Base-by-base conservation (phyloP, 1,140 invertebrate genomes). In the Gonatopus flavifemur region DNA sequence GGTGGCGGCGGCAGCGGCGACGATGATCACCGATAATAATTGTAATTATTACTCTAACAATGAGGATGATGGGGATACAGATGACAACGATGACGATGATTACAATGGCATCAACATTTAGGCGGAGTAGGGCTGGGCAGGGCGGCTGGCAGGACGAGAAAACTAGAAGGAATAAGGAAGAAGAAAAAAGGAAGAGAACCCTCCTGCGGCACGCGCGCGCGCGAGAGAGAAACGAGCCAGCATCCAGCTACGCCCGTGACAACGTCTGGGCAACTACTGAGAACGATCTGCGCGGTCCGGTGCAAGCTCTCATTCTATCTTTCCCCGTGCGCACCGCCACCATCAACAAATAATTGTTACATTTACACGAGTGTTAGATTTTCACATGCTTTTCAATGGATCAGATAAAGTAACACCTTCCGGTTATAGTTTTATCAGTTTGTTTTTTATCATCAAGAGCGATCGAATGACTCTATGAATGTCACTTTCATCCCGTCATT, bases 261-360 rank as follows among this genome's bases (percentile, higher is more conserved):
- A 70, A 64, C 69, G 69, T 71, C 66, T 68, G 70, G 70, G 62
- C 70, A 58, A 71, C 69, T 70, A 72, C 70, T 72, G 62, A 59
- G 57, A 52, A 60, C 54, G 62, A 64, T 66, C 51, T 58, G 58
- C 49, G 51, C 57, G 62, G 67, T 67, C 68, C 68, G 60, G 61
- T 60, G 63, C 64, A 63, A 68, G 58, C 64, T 59, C 49, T 58
- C 52, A 51, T 64, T 64, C 51, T 32, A 33, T 46, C 59, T 61
- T 61, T 59, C 57, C 35, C 58, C 58, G 53, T 9, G 2, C 8
- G 33, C 25, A 48, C 52, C 58, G 58, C 58, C 52, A 61, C 58
- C 22, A 21, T 18, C 12, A 20, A 38, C 36, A 46, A n/a, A n/a
- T n/a, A n/a, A n/a, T n/a, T n/a, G n/a, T n/a, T n/a, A n/a, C n/a